Conservation (phyloP, 2,797 vertebrate genomes). For the Mionectes olivaceus region DNA sequence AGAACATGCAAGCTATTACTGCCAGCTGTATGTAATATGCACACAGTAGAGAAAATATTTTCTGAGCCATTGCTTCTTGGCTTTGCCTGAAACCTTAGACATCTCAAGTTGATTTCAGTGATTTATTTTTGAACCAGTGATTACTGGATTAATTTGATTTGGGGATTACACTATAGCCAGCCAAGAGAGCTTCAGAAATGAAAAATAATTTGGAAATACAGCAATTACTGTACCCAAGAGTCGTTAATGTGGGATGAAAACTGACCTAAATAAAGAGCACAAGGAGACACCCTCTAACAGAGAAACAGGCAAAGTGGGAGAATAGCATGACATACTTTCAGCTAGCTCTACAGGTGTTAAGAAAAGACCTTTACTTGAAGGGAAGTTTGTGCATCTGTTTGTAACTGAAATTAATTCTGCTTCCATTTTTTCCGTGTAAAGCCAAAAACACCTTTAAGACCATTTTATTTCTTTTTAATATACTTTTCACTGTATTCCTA, state of each 20-base stretch:
- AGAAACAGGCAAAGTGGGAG: background rate
- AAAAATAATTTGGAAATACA: background rate
- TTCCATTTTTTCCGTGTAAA: background rate
- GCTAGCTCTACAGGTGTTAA: background rate
- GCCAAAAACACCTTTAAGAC: background rate
- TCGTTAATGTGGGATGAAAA: background rate
- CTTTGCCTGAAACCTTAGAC: background rate
- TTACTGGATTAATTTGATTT: conserved; percentile 11
- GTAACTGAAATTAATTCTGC: background rate
- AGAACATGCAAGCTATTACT: background rate
- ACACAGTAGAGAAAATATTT: background rate
- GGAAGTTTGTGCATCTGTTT: background rate
- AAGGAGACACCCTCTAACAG: background rate
- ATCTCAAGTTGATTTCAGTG: background rate
- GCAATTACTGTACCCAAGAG: background rate
- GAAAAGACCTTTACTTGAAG: background rate
- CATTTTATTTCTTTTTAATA: background rate
- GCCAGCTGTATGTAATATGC: background rate
- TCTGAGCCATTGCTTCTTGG: background rate
- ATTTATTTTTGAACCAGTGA: background rate
- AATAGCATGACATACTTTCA: background rate
- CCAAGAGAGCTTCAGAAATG: background rate
- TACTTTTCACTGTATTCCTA: background rate
- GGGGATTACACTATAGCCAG: background rate
- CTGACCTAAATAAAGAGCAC: background rate